These are phyloP conservation scores for Trachymyrmex septentrionalis DNA, from an alignment of 1,140 invertebrate genomes.

Conservation along the genomic window DNA sequence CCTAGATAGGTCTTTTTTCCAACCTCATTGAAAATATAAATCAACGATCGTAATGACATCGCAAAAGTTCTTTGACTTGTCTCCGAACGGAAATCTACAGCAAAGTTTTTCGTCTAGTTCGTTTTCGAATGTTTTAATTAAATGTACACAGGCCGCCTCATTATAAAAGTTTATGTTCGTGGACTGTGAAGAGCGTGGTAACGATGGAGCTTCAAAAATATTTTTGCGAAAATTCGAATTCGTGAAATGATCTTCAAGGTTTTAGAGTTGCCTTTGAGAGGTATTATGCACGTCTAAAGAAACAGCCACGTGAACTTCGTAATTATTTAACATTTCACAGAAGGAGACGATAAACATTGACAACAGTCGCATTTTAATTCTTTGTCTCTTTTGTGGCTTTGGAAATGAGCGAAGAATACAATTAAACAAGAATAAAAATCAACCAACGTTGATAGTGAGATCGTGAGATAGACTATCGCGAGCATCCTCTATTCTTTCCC, in stretches of 20 bases:
- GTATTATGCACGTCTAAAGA: background rate
- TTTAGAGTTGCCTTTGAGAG: background rate
- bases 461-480: background rate
- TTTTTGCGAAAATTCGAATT: background rate
- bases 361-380: background rate
- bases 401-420: background rate
- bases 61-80: background rate
- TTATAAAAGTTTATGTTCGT: constrained; percentile 21
- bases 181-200: background rate
- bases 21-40: constrained; percentile 44
- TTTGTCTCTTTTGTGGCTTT: background rate
- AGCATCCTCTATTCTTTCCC: background rate
- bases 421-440: constrained; percentile 29
- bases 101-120: constrained; percentile 27
- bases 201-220: background rate
- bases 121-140: constrained; percentile 31
- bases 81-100: background rate
- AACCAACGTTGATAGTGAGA: background rate
- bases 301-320: background rate
- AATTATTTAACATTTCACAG: background rate
- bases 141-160: background rate
- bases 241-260: background rate
- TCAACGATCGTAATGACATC: constrained; percentile 23
- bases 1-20: background rate
- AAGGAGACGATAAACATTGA: background rate